Percentiles rank a stretch among this genome's conserved stretches.
Evolutionary conservation across 2,888 invertebrate genomes (phyloP).

Genomic region (Artemia sinica): DNA sequence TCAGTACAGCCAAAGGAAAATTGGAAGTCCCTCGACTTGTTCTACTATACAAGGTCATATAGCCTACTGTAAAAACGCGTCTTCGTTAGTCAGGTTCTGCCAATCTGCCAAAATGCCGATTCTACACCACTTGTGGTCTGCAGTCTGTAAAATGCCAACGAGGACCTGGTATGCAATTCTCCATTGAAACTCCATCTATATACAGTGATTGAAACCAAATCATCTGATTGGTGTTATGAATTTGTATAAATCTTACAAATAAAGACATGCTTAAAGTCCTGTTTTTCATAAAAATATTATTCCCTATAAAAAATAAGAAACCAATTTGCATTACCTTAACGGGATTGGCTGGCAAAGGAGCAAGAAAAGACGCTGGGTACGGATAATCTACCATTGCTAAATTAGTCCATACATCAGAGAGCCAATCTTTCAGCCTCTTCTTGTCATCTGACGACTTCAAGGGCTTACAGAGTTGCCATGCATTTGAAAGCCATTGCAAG

Average conservation of each 20-base stretch:
- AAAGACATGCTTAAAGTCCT: slow-evolving; percentile 19
- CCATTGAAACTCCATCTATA: too few species aligned
- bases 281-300: slow-evolving; percentile 10
- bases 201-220: too few species aligned
- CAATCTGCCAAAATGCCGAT: too few species aligned
- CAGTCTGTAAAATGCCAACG: too few species aligned
- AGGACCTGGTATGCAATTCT: too few species aligned
- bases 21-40: too few species aligned
- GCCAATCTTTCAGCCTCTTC: slow-evolving; percentile 45
- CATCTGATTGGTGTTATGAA: too few species aligned
- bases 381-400: slow-evolving; percentile 93
- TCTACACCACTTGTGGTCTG: too few species aligned
- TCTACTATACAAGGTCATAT: too few species aligned
- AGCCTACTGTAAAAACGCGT: too few species aligned
- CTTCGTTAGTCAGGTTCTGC: too few species aligned
- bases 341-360: slow-evolving; percentile 66
- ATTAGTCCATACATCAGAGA: slow-evolving; percentile 52
- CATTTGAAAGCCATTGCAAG: slow-evolving; percentile 45
- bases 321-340: slow-evolving; percentile 38
- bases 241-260: neutral
- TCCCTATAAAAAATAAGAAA: slow-evolving; percentile 7
- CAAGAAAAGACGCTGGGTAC: slow-evolving; percentile 63
- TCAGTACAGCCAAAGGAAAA: too few species aligned
- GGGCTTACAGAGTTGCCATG: slow-evolving; percentile 58
- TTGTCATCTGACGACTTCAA: slow-evolving; percentile 42